Percentiles rank a stretch among this genome's conserved stretches.
Conservation (phyloP, 2,888 invertebrate genomes). For the Drosophila yooni region DNA sequence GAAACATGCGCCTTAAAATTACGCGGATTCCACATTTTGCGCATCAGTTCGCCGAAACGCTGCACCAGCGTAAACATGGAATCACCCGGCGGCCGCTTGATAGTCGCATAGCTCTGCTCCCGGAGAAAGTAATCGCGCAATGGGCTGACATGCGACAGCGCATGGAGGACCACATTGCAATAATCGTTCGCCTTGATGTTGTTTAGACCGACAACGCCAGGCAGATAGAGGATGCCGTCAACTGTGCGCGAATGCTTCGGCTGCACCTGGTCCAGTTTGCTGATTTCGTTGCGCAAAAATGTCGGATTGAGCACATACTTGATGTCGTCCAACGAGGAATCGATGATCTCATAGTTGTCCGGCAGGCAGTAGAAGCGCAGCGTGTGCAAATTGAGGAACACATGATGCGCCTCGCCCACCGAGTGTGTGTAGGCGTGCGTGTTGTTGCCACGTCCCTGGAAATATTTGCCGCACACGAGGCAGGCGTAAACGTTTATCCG, state of each 20-base stretch:
- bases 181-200: constrained; percentile 99
- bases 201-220: constrained; percentile 98
- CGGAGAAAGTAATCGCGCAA: constrained; percentile 97
- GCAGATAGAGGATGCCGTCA: constrained; percentile 96
- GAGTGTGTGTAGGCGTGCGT: constrained; percentile 99
- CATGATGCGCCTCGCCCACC: constrained; percentile 98
- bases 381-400: constrained; percentile 98
- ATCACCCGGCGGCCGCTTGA: constrained; percentile 97
- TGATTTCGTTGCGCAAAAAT: constrained; percentile 93
- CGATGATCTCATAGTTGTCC: constrained; percentile 99
- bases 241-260: constrained; percentile 96
- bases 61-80: constrained; percentile 96
- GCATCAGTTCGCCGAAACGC: constrained; percentile 95
- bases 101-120: constrained; percentile 95
- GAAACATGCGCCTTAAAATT: constrained; percentile 99
- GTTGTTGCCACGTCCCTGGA: constrained; percentile 97
- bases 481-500: constrained; percentile 99
- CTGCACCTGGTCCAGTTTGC: constrained; percentile 88
- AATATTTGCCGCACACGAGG: constrained; percentile 99
- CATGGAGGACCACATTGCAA: constrained; percentile 98
- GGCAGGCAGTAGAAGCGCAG: constrained; percentile 99
- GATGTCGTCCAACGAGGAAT: constrained; percentile 98
- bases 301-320: constrained; percentile 99
- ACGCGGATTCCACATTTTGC: constrained; percentile 99
- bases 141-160: constrained; percentile 97